These are phyloP conservation scores for Ruditapes philippinarum DNA, from an alignment of 1,140 invertebrate genomes.

Conservation along the genomic window DNA sequence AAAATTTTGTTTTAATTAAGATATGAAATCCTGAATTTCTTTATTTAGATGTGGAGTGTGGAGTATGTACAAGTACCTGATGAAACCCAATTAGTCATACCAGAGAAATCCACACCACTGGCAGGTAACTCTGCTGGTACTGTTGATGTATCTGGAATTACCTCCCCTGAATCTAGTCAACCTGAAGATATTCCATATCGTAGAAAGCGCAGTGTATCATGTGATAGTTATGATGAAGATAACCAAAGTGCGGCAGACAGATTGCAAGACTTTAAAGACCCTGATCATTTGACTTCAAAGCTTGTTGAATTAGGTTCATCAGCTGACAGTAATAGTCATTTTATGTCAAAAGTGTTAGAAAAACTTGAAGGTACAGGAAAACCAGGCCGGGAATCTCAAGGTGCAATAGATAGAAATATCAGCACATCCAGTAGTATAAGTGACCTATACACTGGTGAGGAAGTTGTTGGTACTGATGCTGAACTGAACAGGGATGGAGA, in stretches of 20 bases:
- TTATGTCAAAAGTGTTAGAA: conserved; percentile 58
- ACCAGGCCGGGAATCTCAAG: conserved; percentile 54
- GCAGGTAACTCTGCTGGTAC: conserved; percentile 51
- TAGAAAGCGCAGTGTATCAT: conserved; percentile 71
- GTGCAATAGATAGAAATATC: conserved; percentile 67
- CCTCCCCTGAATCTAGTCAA: conserved; percentile 50
- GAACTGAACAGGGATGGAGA: conserved; percentile 64
- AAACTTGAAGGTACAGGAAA: conserved; percentile 62
- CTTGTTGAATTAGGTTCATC: conserved; percentile 82
- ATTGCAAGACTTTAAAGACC: conserved; percentile 82
- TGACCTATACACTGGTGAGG: conserved; percentile 76
- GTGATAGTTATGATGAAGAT: conserved; percentile 75
- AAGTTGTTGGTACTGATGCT: conserved; percentile 32
- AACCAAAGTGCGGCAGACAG: conserved; percentile 75
- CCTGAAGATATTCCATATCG: conserved; percentile 66
- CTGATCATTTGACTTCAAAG: conserved; percentile 77
- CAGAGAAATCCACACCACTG: conserved; percentile 53
- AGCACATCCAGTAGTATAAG: conserved; percentile 81
- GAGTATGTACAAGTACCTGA: conserved; percentile 97
- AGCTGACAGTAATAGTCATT: conserved; percentile 80
- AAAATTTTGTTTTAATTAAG: no score
- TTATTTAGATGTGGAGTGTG: conserved; percentile 96
- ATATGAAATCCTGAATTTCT: no score
- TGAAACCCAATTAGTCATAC: conserved; percentile 85
- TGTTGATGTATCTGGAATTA: neutral